These are phyloP conservation scores for Rhadinocentrus ornatus DNA, from an alignment of 2,797 vertebrate genomes.

Conservation along the genomic window DNA sequence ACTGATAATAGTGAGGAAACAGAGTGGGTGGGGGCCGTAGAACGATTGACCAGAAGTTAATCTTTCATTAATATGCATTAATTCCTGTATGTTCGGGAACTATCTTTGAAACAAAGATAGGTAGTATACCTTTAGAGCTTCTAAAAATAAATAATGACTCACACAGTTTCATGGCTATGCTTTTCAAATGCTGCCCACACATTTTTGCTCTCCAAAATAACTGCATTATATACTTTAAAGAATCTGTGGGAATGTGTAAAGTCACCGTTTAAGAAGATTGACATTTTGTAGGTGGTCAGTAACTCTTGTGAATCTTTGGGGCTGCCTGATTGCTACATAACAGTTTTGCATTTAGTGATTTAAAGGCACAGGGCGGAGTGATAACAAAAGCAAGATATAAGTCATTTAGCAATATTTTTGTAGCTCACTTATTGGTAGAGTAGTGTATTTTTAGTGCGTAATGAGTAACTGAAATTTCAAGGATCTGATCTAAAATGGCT, in stretches of 20 bases:
- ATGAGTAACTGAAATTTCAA: neutral
- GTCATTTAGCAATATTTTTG: neutral
- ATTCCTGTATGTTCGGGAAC: neutral
- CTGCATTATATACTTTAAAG: neutral
- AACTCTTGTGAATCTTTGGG: neutral
- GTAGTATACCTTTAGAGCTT: neutral
- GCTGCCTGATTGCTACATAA: neutral
- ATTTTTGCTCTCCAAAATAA: neutral
- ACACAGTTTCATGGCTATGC: neutral
- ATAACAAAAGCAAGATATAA: neutral
- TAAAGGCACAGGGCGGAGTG: neutral
- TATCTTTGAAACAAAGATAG: neutral
- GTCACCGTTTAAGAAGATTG: neutral
- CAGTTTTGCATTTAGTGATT: neutral
- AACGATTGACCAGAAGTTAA: conserved; percentile 39
- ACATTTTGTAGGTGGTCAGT: neutral
- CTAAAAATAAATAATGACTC: neutral
- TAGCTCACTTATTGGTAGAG: neutral
- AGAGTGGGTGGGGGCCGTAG: neutral
- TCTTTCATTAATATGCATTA: conserved; percentile 17
- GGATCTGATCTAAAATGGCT: neutral
- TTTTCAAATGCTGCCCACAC: neutral
- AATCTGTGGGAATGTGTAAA: neutral
- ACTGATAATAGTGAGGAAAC: conserved; percentile 30
- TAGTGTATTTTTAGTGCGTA: neutral